These are phyloP conservation scores for Battus philenor DNA, from an alignment of 1,140 invertebrate species.

Conservation along the genomic window DNA sequence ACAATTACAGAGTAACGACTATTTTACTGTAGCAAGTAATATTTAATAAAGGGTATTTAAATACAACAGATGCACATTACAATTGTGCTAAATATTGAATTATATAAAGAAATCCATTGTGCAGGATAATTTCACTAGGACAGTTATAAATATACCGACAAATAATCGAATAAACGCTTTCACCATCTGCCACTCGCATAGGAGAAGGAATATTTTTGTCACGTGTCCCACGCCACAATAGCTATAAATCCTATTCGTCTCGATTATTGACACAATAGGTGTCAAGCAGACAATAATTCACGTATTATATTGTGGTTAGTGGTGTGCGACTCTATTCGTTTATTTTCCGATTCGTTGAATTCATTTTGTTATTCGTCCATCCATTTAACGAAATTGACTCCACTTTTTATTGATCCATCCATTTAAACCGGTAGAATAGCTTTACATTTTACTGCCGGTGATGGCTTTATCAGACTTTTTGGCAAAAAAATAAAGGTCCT, in stretches of 20 bases:
- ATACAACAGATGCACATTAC: constrained; percentile 39
- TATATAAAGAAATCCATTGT: constrained; percentile 30
- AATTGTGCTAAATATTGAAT: constrained; percentile 42
- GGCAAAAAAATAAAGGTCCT: no score
- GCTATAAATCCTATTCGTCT: constrained; percentile 53
- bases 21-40: neutral
- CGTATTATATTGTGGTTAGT: constrained; percentile 41
- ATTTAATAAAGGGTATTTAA: constrained; percentile 33
- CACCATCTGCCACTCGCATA: constrained; percentile 41
- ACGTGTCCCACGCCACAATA: constrained; percentile 49
- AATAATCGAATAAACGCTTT: constrained; percentile 37
- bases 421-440: no score
- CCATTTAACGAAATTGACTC: constrained; percentile 16
- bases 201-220: constrained; percentile 41
- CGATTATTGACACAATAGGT: constrained; percentile 57
- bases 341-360: constrained; percentile 19
- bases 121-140: constrained; percentile 31
- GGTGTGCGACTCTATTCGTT: constrained; percentile 15
- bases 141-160: constrained; percentile 33
- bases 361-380: constrained; percentile 10
- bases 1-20: neutral
- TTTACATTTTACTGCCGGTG: no score
- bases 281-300: constrained; percentile 58
- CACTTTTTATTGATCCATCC: neutral
- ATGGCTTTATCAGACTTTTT: no score